Evolutionary conservation across 1,140 invertebrate genomes (phyloP).

Genomic region (Apis laboriosa): DNA sequence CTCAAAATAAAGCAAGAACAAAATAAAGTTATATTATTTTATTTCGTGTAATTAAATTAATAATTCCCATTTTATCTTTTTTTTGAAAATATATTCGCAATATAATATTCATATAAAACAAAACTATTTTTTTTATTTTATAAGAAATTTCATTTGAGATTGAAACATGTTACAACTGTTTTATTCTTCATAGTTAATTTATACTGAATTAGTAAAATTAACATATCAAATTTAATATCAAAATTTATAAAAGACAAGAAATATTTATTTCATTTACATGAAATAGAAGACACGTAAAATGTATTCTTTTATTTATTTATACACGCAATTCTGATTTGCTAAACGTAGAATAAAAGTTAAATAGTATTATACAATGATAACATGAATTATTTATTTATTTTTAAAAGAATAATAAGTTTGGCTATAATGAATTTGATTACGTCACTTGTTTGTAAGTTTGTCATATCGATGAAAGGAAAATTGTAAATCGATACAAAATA

Average conservation of each 20-base stretch:
- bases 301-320: constrained; percentile 36
- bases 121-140: neutral
- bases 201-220: no score
- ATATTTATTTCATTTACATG: constrained; percentile 52
- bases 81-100: neutral
- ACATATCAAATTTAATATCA: neutral
- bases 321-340: constrained; percentile 42
- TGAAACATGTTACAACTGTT: no score
- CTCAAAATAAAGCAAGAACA: constrained; percentile 74
- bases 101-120: neutral
- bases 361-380: constrained; percentile 67
- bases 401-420: constrained; percentile 39
- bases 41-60: neutral
- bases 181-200: neutral
- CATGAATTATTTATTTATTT: constrained; percentile 54
- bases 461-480: constrained; percentile 38
- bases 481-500: constrained; percentile 44
- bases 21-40: constrained; percentile 60
- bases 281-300: constrained; percentile 22
- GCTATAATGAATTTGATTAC: constrained; percentile 41
- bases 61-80: neutral
- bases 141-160: neutral
- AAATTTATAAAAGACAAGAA: constrained; percentile 32
- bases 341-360: constrained; percentile 66
- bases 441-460: constrained; percentile 10